A percentile compares a stretch with the other conserved stretches of the same genome.
Evolutionary conservation across 2,888 invertebrate species (phyloP).

Genomic region (Arrhopalites spinosus): DNA sequence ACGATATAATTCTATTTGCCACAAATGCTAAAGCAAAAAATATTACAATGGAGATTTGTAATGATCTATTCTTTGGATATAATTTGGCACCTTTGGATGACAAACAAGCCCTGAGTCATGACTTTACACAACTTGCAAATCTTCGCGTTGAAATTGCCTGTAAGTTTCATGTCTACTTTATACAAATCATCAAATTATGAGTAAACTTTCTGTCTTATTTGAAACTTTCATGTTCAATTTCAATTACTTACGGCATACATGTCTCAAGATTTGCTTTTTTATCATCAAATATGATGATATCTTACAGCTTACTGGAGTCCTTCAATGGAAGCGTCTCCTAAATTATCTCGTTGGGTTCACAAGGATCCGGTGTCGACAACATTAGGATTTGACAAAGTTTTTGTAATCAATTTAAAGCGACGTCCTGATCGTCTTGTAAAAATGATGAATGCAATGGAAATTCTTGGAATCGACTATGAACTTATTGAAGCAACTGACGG

Average conservation of each 20-base stretch:
- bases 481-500: conserved; percentile 87
- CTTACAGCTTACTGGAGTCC: conserved; percentile 53
- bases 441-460: conserved; percentile 80
- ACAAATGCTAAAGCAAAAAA: conserved; percentile 74
- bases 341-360: conserved; percentile 39
- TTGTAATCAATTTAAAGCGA: conserved; percentile 88
- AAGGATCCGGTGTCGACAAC: conserved; percentile 64
- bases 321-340: conserved; percentile 39
- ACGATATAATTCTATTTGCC: conserved; percentile 94
- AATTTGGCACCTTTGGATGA: conserved; percentile 79
- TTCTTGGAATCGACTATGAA: conserved; percentile 78
- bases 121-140: conserved; percentile 74
- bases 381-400: conserved; percentile 78
- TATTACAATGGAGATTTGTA: conserved; percentile 75
- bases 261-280: no score
- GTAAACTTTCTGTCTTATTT: no score
- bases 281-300: no score
- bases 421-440: conserved; percentile 76
- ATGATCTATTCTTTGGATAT: conserved; percentile 81
- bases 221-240: no score
- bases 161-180: conserved; percentile 57
- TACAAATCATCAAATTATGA: not conserved
- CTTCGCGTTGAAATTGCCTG: conserved; percentile 76
- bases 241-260: no score
- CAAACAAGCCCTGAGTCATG: conserved; percentile 67